phyloP scores from a whole-genome alignment of 2,888 invertebrate genomes.

The Ormyrus thymus region DNA sequence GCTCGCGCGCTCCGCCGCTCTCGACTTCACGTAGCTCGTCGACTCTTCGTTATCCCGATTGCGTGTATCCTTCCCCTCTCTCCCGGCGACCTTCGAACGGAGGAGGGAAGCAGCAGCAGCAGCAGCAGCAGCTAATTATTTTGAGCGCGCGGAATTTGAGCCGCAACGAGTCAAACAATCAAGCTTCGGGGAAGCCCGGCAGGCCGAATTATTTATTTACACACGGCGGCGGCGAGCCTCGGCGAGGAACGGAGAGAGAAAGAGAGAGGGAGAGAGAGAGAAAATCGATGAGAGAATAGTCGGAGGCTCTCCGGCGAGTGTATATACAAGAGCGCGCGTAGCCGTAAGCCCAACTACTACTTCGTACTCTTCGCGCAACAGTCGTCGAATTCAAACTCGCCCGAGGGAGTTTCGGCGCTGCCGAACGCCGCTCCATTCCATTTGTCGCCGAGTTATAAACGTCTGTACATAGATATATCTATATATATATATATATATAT shows the following conservation, averaged over 20 bases:
- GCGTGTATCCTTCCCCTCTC: too few relatives aligned
- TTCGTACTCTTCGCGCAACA: background rate
- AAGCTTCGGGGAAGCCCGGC: background rate
- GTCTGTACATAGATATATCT: background rate
- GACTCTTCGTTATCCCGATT: too few relatives aligned
- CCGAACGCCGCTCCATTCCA: too few relatives aligned
- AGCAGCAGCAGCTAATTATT: background rate
- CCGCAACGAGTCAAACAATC: background rate
- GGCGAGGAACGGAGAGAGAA: too few relatives aligned
- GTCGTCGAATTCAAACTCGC: background rate
- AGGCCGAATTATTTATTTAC: conserved; percentile 16
- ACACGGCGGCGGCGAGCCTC: background rate
- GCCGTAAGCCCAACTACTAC: too few relatives aligned
- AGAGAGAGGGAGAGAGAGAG: background rate
- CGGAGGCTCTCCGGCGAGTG: background rate
- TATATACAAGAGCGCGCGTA: background rate
- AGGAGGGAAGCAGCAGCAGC: background rate
- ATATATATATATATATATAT: too few relatives aligned
- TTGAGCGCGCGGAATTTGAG: background rate
- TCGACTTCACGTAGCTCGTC: too few relatives aligned
- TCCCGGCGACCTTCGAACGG: background rate
- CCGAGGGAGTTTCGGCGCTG: background rate
- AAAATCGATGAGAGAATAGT: background rate
- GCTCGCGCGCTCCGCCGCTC: conserved; percentile 40
- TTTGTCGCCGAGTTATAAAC: background rate